phyloP scores from a whole-genome alignment of 2,797 vertebrate genomes.

The Stomatorhinus walkeri region DNA sequence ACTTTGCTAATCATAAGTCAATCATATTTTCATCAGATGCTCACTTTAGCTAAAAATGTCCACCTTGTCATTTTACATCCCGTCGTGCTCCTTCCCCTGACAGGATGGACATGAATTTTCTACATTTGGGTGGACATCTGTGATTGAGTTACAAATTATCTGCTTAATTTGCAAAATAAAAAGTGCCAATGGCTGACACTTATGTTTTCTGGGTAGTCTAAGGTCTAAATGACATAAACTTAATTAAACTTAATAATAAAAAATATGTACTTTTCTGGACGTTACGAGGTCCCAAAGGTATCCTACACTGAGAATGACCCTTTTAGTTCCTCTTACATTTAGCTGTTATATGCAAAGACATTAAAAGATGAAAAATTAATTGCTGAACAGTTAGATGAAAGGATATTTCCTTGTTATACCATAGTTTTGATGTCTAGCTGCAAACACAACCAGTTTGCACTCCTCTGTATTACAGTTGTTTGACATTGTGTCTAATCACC shows the following conservation, averaged over 20 bases:
- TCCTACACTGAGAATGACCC: background rate
- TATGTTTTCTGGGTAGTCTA: background rate
- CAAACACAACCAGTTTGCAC: background rate
- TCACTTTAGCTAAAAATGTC: background rate
- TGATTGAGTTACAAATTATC: background rate
- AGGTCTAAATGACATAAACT: background rate
- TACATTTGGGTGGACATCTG: background rate
- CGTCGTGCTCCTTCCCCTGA: background rate
- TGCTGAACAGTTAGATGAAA: background rate
- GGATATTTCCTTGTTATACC: background rate
- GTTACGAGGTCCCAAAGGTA: background rate
- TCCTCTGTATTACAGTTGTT: background rate
- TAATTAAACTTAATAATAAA: background rate
- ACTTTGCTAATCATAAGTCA: background rate
- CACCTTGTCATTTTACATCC: background rate
- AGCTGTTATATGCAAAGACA: background rate
- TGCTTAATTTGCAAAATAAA: background rate
- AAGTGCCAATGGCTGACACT: background rate
- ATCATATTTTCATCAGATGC: background rate
- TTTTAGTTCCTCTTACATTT: background rate
- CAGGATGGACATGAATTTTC: background rate
- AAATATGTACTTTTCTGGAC: background rate
- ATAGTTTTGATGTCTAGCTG: background rate
- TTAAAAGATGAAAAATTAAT: background rate
- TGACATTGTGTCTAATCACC: background rate